Percentiles rank a stretch among this genome's conserved stretches.
phyloP scores from a whole-genome alignment of 2,113 vertebrate species.

The Strix uralensis region DNA sequence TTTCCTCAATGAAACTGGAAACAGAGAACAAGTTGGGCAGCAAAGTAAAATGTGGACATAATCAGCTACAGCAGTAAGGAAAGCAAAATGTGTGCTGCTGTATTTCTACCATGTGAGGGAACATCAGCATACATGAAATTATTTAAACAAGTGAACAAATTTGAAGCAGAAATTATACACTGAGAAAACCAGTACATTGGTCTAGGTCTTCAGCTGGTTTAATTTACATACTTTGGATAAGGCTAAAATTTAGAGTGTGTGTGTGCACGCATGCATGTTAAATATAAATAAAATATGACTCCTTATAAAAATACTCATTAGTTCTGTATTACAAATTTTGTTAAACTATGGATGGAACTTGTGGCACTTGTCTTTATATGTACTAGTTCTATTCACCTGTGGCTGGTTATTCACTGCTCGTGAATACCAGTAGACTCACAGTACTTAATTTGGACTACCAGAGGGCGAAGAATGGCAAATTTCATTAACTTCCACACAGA shows the following conservation, averaged over 20 bases:
- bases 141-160: not conserved
- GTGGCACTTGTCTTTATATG: accelerated
- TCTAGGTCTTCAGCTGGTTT: not conserved
- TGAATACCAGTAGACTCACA: not conserved
- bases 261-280: not conserved
- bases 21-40: not conserved
- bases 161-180: not conserved
- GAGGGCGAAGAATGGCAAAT: not conserved
- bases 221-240: not conserved
- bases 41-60: not conserved
- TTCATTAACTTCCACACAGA: not conserved
- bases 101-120: not conserved
- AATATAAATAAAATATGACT: not conserved
- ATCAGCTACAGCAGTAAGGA: not conserved
- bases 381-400: not conserved
- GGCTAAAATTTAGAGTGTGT: not conserved
- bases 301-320: not conserved
- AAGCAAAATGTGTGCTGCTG: not conserved
- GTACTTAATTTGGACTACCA: not conserved
- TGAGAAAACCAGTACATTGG: not conserved
- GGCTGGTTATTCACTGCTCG: not conserved
- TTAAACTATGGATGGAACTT: not conserved
- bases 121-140: not conserved
- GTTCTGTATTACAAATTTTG: not conserved
- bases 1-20: not conserved